Percentiles rank a stretch among this genome's conserved stretches.
These are phyloP conservation scores for Drosophila flavopinicola DNA, from an alignment of 2,888 invertebrate species.

Conservation along the genomic window DNA sequence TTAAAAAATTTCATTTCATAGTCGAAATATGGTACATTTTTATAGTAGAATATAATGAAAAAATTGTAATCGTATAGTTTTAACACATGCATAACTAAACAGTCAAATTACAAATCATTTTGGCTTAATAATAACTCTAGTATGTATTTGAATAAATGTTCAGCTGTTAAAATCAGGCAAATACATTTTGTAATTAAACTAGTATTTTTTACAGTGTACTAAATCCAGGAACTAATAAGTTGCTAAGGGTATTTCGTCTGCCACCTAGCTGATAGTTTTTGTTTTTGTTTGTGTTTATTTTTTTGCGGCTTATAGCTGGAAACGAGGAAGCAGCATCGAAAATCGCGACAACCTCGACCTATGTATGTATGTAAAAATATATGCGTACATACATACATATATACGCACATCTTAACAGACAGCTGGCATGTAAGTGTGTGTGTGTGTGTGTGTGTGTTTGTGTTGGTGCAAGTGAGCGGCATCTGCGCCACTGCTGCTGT, in stretches of 20 bases:
- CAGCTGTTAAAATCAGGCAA: no score
- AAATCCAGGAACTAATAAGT: neutral
- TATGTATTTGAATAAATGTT: no score
- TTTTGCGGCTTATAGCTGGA: constrained; percentile 16
- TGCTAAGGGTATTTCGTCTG: neutral
- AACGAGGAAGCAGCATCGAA: constrained; percentile 52
- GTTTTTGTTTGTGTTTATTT: neutral
- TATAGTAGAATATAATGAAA: no score
- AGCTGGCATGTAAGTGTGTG: neutral
- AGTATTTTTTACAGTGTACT: no score
- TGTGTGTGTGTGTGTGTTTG: neutral
- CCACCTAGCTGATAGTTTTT: neutral
- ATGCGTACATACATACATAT: constrained; percentile 3
- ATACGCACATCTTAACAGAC: neutral
- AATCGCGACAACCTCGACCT: constrained; percentile 63
- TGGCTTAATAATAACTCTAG: no score
- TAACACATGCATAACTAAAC: no score
- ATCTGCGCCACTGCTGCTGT: neutral
- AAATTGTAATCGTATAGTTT: no score
- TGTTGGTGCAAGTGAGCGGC: constrained; percentile 37
- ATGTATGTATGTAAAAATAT: constrained; percentile 32
- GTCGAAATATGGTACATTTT: no score
- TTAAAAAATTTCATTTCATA: no score
- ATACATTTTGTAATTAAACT: no score
- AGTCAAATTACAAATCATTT: no score